Evolutionary conservation across 2,113 vertebrate genomes (phyloP), one percentile per base, ranked within the genome.

Genomic region (Notothenia rossii): DNA sequence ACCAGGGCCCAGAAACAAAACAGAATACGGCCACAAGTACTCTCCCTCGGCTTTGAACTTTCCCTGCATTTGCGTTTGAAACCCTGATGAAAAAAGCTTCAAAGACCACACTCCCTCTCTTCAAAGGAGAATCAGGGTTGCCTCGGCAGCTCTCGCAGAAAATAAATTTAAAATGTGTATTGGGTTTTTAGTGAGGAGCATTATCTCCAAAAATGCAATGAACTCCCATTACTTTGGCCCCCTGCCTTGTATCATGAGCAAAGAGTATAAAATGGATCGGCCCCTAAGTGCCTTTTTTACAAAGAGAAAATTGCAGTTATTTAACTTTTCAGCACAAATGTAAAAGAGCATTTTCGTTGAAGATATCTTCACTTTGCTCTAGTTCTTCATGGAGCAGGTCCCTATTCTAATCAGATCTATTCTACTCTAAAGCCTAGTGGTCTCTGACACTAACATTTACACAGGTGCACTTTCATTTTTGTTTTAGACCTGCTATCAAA

Each of bases 41-140:
- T 92, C 90, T 89, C 81, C 84, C 82, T 79, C 69, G 36, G 90
- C 94, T 95, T 95, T 95, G 93, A 95, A 94, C 93, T 92, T 88
- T 79, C 56, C 56, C 78, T 20, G 91, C 90, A 86, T 92, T 94
- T 91, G 88, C 71, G 72, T 94, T 93, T 92, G 91, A 94, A 94
- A 93, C 85, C 66, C 81, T 88, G 89, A 88, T 82, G 87, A 91
- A 94, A 92, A 91, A 94, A 91, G 87, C 93, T 94, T 95, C 93
- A 94, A 94, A 94, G 93, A 89, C 81, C 87, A 72, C 79, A 69
- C 87, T 88, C 83, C 20, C 80, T 66, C 64, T 88, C 93, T 95
- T 95, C 95, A 95, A 95, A 95, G 94, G 63, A 75, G 86, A 73
- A 87, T 91, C 87, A n/a, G 79, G 86, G 74, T 91, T 91, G 91